Percentiles rank a stretch among this genome's conserved stretches.
These are phyloP conservation scores for Trichogramma pretiosum DNA, from an alignment of 1,140 invertebrate genomes.

Conservation along the genomic window DNA sequence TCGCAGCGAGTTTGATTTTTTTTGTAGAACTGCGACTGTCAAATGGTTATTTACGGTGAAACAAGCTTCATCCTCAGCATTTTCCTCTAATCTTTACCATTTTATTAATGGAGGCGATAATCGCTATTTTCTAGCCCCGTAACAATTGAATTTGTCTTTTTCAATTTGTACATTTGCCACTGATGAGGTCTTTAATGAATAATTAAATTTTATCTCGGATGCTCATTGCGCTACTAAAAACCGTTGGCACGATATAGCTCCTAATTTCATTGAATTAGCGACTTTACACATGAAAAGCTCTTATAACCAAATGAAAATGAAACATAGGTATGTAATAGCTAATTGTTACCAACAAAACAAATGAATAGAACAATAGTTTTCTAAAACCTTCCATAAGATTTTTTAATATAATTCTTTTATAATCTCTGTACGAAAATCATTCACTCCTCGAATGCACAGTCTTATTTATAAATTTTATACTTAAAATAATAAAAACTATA, in stretches of 20 bases:
- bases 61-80: not conserved
- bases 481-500: constrained; percentile 2
- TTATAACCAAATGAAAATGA: too few species aligned
- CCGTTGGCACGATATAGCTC: too few species aligned
- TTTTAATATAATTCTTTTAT: not conserved
- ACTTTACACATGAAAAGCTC: too few species aligned
- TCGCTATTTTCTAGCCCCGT: constrained; percentile 11
- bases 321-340: too few species aligned
- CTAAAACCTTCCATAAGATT: constrained; percentile 6
- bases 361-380: too few species aligned
- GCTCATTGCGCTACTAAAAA: too few species aligned
- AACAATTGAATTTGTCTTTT: not conserved
- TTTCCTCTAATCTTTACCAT: not conserved
- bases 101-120: not conserved
- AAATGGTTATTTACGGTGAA: too few species aligned
- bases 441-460: constrained; percentile 3
- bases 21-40: constrained; percentile 4
- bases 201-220: too few species aligned
- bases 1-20: not conserved
- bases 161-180: not conserved
- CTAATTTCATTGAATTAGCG: too few species aligned
- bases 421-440: not conserved
- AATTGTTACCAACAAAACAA: too few species aligned
- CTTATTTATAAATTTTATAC: not conserved
- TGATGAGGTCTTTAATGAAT: too few species aligned